Conservation (phyloP, 2,888 invertebrate genomes). For the Trachelus tabidus region DNA sequence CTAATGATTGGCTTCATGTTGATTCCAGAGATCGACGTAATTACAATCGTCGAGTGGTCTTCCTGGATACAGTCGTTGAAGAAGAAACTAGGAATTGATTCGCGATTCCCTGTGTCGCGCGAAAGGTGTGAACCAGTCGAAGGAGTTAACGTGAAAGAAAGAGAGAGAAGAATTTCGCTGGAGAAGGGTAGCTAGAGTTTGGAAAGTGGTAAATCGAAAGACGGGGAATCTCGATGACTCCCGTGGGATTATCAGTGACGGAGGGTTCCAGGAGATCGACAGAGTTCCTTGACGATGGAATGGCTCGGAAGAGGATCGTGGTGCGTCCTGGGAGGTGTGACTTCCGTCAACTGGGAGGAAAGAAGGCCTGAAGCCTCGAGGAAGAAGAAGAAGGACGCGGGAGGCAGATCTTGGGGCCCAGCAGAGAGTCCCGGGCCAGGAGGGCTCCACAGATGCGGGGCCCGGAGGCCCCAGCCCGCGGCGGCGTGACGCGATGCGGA, state of each 20-base stretch:
- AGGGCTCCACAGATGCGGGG: slow-evolving; percentile 62
- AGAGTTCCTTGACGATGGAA: slow-evolving; percentile 10
- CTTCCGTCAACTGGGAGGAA: not conserved
- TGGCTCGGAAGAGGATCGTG: slow-evolving; percentile 7
- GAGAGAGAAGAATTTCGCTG: too few relatives aligned
- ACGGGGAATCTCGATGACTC: slow-evolving; percentile 34
- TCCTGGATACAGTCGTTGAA: too few relatives aligned
- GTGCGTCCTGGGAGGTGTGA: not conserved
- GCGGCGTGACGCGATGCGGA: slow-evolving; percentile 66
- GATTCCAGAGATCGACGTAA: too few relatives aligned
- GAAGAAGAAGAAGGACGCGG: slow-evolving; percentile 7
- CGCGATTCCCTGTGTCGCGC: too few relatives aligned
- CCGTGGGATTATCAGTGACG: slow-evolving; percentile 17
- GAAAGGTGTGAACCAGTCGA: too few relatives aligned
- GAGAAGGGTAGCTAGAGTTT: too few relatives aligned
- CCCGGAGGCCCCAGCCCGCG: slow-evolving; percentile 59
- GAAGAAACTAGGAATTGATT: too few relatives aligned
- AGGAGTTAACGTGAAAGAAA: too few relatives aligned
- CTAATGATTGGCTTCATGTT: too few relatives aligned
- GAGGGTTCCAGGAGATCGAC: slow-evolving; percentile 6
- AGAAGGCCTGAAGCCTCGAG: slow-evolving; percentile 8
- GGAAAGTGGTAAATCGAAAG: not conserved
- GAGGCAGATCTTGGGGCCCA: slow-evolving; percentile 20
- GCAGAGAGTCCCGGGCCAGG: slow-evolving; percentile 31
- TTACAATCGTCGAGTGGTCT: too few relatives aligned